Evolutionary conservation across 2,888 invertebrate genomes (phyloP), one percentile per base, ranked within the genome.

Genomic region (Tenthredo distinguenda): DNA sequence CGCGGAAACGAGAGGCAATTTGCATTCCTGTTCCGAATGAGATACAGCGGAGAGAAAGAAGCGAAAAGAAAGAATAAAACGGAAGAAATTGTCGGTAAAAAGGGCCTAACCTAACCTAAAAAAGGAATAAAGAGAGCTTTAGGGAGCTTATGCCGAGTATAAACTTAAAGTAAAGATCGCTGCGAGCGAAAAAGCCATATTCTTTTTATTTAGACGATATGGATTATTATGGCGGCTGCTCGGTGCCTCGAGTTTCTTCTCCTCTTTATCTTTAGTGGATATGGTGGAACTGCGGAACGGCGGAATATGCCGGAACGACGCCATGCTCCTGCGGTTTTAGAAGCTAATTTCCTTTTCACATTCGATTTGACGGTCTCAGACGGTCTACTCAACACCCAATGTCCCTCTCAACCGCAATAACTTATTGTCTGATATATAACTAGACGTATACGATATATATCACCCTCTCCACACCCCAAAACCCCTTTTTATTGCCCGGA

Each of bases 261-360:
- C 37, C 37, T 86, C 84, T 86, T 81, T 81, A 84, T 86, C 85
- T 84, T 86, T 84, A 76, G 40, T 37, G 34, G 15, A 18, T 37
- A 37, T 82, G 74, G 4, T 68, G 74, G 62, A 37, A 21, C n/a
- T 43, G 77, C 12, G 68, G 34, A 68, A 68, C 68, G 68, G 68
- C 18, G 68, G 68, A 68, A 68, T 62, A 62, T 86, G 4, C 77
- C 86, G 81, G 84, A 88, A 87, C 87, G 85, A 88, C 89, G 21
- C 71, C 68, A 37, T 47, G 15, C 68, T 31, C 12, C 84, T 74
- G 74, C 40, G 74, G 74, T 74, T 76, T 89, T 90, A 89, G 89
- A 90, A 90, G 91, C 92, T 93, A 93, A 93, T 93, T 93, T 93
- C 93, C 93, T 91, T 90, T 89, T 89, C 91, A 87, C 92, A 90